phyloP scores from a whole-genome alignment of 2,888 invertebrate species.

The Ophioninae sp. region DNA sequence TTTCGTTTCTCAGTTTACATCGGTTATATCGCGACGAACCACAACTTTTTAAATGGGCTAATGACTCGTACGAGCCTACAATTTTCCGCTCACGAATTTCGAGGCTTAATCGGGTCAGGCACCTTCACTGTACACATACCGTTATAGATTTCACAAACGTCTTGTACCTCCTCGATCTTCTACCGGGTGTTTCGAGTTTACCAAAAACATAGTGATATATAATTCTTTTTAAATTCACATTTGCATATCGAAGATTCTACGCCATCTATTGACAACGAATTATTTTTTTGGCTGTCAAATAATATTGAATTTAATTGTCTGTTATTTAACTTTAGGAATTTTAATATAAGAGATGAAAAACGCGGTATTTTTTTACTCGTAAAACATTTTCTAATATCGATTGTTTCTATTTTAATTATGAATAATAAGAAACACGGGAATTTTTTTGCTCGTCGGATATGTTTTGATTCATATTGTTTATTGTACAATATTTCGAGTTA shows the following conservation, averaged over 20 bases:
- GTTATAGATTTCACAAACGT: conserved; percentile 9
- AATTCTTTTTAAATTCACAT: background rate
- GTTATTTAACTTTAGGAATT: background rate
- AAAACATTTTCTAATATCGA: too few relatives aligned
- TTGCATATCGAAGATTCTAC: background rate
- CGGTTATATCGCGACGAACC: background rate
- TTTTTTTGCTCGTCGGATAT: too few relatives aligned
- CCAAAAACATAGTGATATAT: background rate
- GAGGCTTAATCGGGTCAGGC: conserved; percentile 17
- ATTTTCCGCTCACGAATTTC: conserved; percentile 38
- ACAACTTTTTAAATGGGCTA: background rate
- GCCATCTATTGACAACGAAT: background rate
- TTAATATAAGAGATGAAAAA: background rate
- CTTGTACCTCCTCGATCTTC: background rate
- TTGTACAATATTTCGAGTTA: too few relatives aligned
- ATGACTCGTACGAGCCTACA: background rate
- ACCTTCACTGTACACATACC: background rate
- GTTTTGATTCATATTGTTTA: too few relatives aligned
- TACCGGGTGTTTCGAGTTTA: background rate
- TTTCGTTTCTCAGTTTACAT: background rate
- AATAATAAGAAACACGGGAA: too few relatives aligned
- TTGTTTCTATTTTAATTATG: too few relatives aligned
- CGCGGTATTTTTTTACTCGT: too few relatives aligned
- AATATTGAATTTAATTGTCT: background rate
- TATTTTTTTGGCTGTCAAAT: background rate